Base-by-base conservation (phyloP, 1,140 invertebrate genomes). In the Drosophila nasuta region DNA sequence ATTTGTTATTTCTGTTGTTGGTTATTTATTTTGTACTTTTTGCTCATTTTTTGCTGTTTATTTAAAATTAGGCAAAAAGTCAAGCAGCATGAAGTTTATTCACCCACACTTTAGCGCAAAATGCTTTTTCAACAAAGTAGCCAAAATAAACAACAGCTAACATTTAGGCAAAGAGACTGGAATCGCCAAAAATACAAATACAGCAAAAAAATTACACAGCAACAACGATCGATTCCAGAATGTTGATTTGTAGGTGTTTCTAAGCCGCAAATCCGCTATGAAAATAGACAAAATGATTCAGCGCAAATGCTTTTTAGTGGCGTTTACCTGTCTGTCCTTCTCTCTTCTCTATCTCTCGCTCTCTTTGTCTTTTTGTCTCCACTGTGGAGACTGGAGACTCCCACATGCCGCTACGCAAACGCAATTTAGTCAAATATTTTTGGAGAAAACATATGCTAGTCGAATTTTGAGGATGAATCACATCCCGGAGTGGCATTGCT, bases 251-350 rank as follows among this genome's bases (percentile, higher is more conserved):
- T 87, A 59, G 80, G 83, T 80, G 83, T 87, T 69, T 77, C 77
- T 83, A 88, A 83, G 80, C 74, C 70, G 46, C 69, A 83, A 88
- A 86, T 87, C 82, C 59, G 67, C 41, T 79, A 85, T 68, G 52
- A 81, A 86, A 86, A 87, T 88, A 87, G 77, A 57, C 54, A 38
- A 54, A 59, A 80, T 87, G 83, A 87, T 77, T 83, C 82, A 89
- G 83, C 74, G 58, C 20, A 72, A 76, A 76, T 56, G 17, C 30
- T 66, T 67, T 73, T 59, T 66, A 35, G 54, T 52, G 63, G 45
- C 70, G 46, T 41, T 75, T 72, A 83, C 69, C 54, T 86, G 63
- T 78, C 20, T 28, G 73, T 63, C 41, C 41, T n/a, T 43, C 11
- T 43, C 11, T 43, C 11, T n/a, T 25, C 41, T 13, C 4, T 43